Evolutionary conservation across 2,797 vertebrate species (phyloP), one percentile per base, ranked within the genome.

Genomic region (Helicolenus hilgendorfi): DNA sequence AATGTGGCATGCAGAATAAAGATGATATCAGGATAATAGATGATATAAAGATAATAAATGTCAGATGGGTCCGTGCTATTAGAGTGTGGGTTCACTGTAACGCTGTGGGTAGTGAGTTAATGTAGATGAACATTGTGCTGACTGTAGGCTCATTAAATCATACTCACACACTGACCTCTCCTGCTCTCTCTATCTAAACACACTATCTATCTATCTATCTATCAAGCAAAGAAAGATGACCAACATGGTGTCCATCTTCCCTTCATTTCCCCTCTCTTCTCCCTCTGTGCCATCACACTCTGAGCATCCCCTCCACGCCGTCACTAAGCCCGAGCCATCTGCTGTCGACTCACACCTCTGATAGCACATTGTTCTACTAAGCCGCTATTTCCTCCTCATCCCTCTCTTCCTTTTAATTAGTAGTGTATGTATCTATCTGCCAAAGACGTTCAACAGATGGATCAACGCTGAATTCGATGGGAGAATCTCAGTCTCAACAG

Each of bases 321-420:
- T 81, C 81, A 72, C 65, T 75, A 78, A 87, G 77, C 77, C 80
- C 67, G 13, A 20, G 82, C 94, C 94, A 93, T 96, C 95, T 96
- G 95, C 87, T 93, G 84, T n/a, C 68, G 85, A 73, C 88, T 92
- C 85, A 82, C 92, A 94, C 93, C 95, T 95, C 94, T 83, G 90
- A 92, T 84, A 87, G 80, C 84, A 84, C 92, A 89, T 88, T 92
- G 86, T 92, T 89, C 79, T 31, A n/a, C 79, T 81, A 80, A 86
- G 77, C 79, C 62, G 35, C 79, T 15, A 33, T 83, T 78, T 90
- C 79, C 63, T 88, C 83, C 62, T 65, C 76, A 56, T 84, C 81
- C 79, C 71, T 86, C 83, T 78, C 74, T 63, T 75, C 59, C 55
- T 83, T 88, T 93, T 92, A 91, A 93, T 90, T 84, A 85, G 88